Percentiles rank a stretch among this genome's conserved stretches.
These are phyloP conservation scores for Suillia variegata DNA, from an alignment of 2,888 invertebrate genomes.

Conservation along the genomic window DNA sequence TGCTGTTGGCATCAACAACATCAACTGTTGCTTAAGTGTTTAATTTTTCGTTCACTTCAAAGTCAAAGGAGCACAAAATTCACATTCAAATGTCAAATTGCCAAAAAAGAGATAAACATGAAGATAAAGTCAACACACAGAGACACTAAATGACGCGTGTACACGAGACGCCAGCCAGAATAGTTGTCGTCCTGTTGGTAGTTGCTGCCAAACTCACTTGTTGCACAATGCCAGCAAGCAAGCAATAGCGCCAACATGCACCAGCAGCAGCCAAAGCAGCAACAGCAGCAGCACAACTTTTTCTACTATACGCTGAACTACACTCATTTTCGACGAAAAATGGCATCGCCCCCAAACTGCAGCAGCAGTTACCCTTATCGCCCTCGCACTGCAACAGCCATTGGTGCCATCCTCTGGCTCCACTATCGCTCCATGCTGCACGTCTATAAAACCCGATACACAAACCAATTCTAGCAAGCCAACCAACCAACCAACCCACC, in stretches of 20 bases:
- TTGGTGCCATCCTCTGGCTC: neutral
- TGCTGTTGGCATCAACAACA: neutral
- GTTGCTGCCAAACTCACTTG: constrained; percentile 62
- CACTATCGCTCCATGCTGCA: too few relatives aligned
- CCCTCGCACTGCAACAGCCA: neutral
- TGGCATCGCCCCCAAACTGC: constrained; percentile 51
- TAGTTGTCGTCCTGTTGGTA: constrained; percentile 58
- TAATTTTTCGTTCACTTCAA: too few relatives aligned
- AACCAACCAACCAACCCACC: neutral
- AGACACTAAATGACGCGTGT: constrained; percentile 26
- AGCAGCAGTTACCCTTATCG: constrained; percentile 12
- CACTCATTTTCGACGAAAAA: constrained; percentile 53
- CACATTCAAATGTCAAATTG: neutral
- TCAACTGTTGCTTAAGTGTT: too few relatives aligned
- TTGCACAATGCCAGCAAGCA: constrained; percentile 61
- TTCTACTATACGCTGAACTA: constrained; percentile 30
- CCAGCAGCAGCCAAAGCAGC: constrained; percentile 31
- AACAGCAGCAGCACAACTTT: constrained; percentile 42
- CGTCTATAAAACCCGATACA: constrained; percentile 9
- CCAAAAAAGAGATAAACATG: neutral
- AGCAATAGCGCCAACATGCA: constrained; percentile 41
- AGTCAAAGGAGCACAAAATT: neutral
- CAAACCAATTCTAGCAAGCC: neutral
- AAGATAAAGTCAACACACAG: neutral
- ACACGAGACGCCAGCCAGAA: constrained; percentile 30